Evolutionary conservation across 2,888 invertebrate species (phyloP), one percentile per base, ranked within the genome.

Genomic region (Reticulitermes lucifugus): DNA sequence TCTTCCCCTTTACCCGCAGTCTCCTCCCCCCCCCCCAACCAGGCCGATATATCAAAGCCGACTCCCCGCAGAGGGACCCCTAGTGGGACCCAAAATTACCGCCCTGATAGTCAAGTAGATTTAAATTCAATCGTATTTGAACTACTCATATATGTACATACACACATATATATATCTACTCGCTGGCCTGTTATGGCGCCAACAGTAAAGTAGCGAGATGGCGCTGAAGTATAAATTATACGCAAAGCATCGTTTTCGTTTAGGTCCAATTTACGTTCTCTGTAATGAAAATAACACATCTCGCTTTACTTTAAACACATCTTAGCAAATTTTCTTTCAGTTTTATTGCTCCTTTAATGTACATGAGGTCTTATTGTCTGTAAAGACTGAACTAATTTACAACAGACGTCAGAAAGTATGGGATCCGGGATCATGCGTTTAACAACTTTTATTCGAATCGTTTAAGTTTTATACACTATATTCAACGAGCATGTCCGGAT

Each of bases 31-130:
- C n/a, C 77, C 29, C 7, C 29, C 41, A 35, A 73, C 41, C 41
- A 18, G 73, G n/a, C 77, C 77, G 77, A 77, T 77, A 77, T 77
- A 77, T 77, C 77, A 77, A 77, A 77, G 46, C 35, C 21, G 41
- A 77, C 77, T n/a, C n/a, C 77, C 77, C 77, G 43, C 46, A 22
- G 46, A 41, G 65, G 81, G 59, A 60, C 65, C 65, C 81, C 81
- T 18, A 65, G 81, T 81, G 81, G 70, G 81, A 41, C 18, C 70
- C 65, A 81, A 81, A 81, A 81, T 81, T 81, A 65, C 81, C 35
- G n/a, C 65, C 81, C 12, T 41, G 65, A 35, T 81, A 60, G 65
- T 70, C 6, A n/a, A 70, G 60, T 22, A 41, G 46, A 43, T 81
- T 81, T 81, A 81, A 81, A 81, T 81, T 81, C 81, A 81, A 65